These are phyloP conservation scores for Hermaeophaga mercurialis DNA, from an alignment of 2,888 invertebrate genomes.

Conservation along the genomic window DNA sequence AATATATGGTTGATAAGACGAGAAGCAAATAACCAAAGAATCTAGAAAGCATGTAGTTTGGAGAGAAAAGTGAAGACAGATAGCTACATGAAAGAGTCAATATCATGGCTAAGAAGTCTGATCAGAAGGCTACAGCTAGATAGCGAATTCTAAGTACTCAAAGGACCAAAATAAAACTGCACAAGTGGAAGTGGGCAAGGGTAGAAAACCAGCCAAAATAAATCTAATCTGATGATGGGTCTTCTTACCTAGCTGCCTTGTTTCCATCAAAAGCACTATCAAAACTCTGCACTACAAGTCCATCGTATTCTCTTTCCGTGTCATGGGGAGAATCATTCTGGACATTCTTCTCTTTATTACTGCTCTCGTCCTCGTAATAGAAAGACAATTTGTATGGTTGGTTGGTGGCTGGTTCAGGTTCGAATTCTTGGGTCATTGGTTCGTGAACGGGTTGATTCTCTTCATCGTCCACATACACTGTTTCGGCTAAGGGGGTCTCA, in stretches of 20 bases:
- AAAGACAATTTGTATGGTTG: constrained; percentile 54
- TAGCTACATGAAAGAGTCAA: too few species aligned
- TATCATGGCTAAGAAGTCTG: too few species aligned
- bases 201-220: too few species aligned
- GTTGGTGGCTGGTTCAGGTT: constrained; percentile 32
- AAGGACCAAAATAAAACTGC: too few species aligned
- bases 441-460: constrained; percentile 21
- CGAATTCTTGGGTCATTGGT: constrained; percentile 33
- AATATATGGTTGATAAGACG: too few species aligned
- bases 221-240: too few species aligned
- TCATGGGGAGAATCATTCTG: constrained; percentile 42
- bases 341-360: constrained; percentile 36
- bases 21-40: too few species aligned
- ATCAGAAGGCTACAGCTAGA: too few species aligned
- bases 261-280: constrained; percentile 39
- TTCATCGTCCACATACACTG: constrained; percentile 9
- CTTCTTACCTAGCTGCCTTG: constrained; percentile 36
- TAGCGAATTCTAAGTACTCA: too few species aligned
- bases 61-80: too few species aligned
- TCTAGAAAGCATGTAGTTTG: too few species aligned
- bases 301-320: constrained; percentile 45
- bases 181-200: too few species aligned
- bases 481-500: constrained; percentile 24
- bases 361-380: constrained; percentile 49
- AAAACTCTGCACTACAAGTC: constrained; percentile 53